phyloP scores from a whole-genome alignment of 1,140 invertebrate genomes.

The Pteromalus puparum region DNA sequence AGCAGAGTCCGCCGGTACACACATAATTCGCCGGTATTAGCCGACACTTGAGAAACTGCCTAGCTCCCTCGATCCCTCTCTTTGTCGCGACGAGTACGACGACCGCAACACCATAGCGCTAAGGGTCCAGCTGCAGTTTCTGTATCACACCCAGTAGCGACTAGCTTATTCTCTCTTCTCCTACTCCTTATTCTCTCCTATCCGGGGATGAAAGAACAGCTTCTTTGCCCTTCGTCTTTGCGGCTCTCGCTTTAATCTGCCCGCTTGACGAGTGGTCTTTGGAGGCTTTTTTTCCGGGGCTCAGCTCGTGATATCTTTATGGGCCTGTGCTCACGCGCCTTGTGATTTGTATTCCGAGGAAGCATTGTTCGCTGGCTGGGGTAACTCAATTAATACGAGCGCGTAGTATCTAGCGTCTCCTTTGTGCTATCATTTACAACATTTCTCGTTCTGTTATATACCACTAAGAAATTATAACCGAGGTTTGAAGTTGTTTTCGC shows the following conservation, averaged over 20 bases:
- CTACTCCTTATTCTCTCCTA: not conserved
- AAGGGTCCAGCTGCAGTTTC: not conserved
- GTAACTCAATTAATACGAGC: conserved; percentile 4
- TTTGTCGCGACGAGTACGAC: not conserved
- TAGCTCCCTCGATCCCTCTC: not conserved
- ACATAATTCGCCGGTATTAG: conserved; percentile 2
- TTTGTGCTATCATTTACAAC: not conserved
- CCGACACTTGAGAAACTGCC: conserved; percentile 18
- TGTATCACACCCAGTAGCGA: not conserved
- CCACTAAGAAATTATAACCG: not conserved
- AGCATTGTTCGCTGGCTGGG: not conserved
- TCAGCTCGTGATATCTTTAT: not conserved
- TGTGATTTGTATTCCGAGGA: not conserved
- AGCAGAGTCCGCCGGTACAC: not conserved
- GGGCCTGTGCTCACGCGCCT: not conserved
- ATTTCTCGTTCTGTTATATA: too few species aligned
- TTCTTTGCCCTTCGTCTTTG: not conserved
- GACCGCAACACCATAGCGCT: not conserved
- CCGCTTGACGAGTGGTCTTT: not conserved
- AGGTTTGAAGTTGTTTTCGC: too few species aligned
- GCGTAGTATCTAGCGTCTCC: not conserved
- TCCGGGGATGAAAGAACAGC: not conserved
- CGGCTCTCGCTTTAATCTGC: not conserved
- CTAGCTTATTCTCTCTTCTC: not conserved
- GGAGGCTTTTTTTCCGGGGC: not conserved